phyloP scores from a whole-genome alignment of 2,797 vertebrate genomes.

The Acanthurus lineatus region DNA sequence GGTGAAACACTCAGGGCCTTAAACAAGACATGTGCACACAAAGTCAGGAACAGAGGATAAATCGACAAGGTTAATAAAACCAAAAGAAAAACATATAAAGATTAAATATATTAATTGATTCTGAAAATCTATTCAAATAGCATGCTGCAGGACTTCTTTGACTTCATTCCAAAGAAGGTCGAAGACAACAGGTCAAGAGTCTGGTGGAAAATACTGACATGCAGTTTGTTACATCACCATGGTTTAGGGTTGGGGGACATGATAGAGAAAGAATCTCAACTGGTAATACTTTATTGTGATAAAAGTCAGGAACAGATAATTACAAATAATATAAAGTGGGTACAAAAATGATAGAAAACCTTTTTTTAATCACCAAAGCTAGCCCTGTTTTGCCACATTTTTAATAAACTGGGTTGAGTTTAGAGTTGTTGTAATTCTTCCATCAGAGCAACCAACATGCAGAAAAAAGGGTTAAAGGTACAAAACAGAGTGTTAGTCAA shows the following conservation, averaged over 20 bases:
- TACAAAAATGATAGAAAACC: not conserved
- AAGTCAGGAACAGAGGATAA: not conserved
- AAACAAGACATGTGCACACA: not conserved
- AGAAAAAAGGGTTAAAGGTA: slow-evolving; percentile 29
- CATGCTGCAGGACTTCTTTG: slow-evolving; percentile 36
- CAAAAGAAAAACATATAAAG: not conserved
- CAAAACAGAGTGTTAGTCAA: not conserved
- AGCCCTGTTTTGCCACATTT: too few species aligned
- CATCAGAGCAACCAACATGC: slow-evolving; percentile 21
- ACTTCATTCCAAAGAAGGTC: slow-evolving; percentile 28
- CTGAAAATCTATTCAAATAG: not conserved
- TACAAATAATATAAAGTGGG: too few species aligned
- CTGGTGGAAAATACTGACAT: not conserved
- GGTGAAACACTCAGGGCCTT: not conserved
- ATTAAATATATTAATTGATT: not conserved
- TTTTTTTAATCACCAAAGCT: not conserved
- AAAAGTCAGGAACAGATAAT: too few species aligned
- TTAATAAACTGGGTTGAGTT: too few species aligned
- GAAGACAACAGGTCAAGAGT: not conserved
- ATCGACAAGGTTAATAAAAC: slow-evolving; percentile 7
- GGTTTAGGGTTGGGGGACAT: not conserved
- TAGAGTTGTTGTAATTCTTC: not conserved
- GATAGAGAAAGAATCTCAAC: not conserved
- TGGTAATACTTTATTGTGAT: too few species aligned
- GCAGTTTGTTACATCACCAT: not conserved